Percentiles rank a stretch among this genome's conserved stretches.
Evolutionary conservation across 2,797 vertebrate genomes (phyloP).

Genomic region (Jordanella pulchra): DNA sequence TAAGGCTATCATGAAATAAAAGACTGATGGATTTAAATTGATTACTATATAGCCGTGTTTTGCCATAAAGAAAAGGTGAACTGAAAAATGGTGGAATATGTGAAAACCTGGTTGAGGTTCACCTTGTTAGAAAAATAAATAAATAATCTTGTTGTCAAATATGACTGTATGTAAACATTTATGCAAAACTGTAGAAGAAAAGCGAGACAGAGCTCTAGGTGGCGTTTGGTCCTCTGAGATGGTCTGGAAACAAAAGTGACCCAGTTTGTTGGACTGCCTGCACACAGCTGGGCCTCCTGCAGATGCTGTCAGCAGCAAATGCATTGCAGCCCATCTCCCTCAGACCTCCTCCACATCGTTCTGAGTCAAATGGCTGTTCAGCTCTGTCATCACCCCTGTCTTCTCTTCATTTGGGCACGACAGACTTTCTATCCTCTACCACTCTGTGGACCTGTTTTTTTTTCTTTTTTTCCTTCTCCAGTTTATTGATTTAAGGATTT

Average conservation of each 20-base stretch:
- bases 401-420: background rate
- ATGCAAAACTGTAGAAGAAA: background rate
- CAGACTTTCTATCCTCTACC: slow-evolving; percentile 8
- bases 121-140: background rate
- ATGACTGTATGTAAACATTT: background rate
- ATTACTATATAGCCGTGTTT: background rate
- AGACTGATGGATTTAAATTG: background rate
- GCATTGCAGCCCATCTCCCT: slow-evolving; percentile 52
- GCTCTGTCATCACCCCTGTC: slow-evolving; percentile 36
- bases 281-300: slow-evolving; percentile 48
- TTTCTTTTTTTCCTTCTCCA: background rate
- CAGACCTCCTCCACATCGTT: slow-evolving; percentile 20
- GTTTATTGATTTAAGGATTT: slow-evolving; percentile 36
- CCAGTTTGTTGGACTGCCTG: slow-evolving; percentile 51
- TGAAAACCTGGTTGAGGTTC: background rate
- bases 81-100: background rate
- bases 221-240: slow-evolving; percentile 26
- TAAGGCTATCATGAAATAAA: too few relatives aligned
- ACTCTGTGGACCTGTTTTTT: slow-evolving; percentile 34
- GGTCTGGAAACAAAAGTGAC: slow-evolving; percentile 37
- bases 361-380: slow-evolving; percentile 22
- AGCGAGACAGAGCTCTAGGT: slow-evolving; percentile 13
- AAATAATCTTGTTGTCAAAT: background rate
- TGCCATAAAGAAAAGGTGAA: background rate
- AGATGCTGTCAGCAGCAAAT: slow-evolving; percentile 65